Percentiles rank a stretch among this genome's conserved stretches.
Conservation (phyloP, 2,888 invertebrate genomes). For the Scaptomyza parva region DNA sequence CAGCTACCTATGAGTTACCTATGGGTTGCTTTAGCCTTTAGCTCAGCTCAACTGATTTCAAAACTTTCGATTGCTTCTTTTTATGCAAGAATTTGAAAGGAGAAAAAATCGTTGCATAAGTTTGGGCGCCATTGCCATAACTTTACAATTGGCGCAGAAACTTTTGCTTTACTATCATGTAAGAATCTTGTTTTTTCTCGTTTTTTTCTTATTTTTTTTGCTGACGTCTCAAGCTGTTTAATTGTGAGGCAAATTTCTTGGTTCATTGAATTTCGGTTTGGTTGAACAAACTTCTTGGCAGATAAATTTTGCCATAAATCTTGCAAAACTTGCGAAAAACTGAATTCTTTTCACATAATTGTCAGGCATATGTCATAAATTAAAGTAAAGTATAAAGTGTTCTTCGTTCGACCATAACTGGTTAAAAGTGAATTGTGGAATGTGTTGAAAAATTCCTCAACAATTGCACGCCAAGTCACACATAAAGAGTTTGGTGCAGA, state of each 20-base stretch:
- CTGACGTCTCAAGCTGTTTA: conserved; percentile 67
- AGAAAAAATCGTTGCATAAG: conserved; percentile 63
- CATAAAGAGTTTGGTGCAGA: conserved; percentile 23
- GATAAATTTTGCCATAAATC: conserved; percentile 31
- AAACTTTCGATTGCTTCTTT: conserved; percentile 68
- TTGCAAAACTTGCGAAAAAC: conserved; percentile 12
- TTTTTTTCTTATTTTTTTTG: conserved; percentile 5
- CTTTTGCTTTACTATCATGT: conserved; percentile 62
- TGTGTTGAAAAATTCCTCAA: conserved; percentile 20
- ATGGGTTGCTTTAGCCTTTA: conserved; percentile 34
- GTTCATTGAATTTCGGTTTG: conserved; percentile 64
- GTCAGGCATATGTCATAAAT: conserved; percentile 9
- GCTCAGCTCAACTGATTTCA: conserved; percentile 39
- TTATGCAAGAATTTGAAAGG: conserved; percentile 33
- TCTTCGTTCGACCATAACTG: too few relatives aligned
- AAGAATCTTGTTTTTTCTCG: conserved; percentile 40
- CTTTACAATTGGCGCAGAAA: conserved; percentile 65
- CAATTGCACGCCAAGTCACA: conserved; percentile 37
- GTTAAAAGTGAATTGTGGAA: conserved; percentile 30
- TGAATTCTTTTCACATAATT: conserved; percentile 9
- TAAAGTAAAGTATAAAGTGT: conserved; percentile 11
- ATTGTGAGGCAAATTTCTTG: conserved; percentile 70
- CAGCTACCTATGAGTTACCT: conserved; percentile 38
- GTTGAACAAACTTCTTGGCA: conserved; percentile 49
- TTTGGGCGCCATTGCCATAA: conserved; percentile 63